These are phyloP conservation scores for Nicator chloris DNA, from an alignment of 2,113 vertebrate genomes.

Conservation along the genomic window DNA sequence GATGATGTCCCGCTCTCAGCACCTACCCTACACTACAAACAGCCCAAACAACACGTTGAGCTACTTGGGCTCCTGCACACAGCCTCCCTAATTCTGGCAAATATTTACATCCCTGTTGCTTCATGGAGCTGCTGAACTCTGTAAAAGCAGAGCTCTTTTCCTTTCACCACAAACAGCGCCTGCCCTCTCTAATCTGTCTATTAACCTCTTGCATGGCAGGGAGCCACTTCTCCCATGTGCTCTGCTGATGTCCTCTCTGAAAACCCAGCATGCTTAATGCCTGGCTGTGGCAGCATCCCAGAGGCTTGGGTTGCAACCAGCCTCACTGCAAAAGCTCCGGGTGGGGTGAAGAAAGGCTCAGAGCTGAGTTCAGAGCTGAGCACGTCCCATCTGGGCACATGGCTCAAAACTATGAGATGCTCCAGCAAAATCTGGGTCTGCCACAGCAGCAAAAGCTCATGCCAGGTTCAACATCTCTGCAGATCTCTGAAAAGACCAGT, in stretches of 20 bases:
- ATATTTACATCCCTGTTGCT: not conserved
- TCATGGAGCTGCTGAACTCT: conserved; percentile 7
- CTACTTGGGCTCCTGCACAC: not conserved
- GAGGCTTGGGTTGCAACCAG: not conserved
- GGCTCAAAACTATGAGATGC: rapidly evolving
- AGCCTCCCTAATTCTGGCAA: conserved; percentile 16
- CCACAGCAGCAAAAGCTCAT: not conserved
- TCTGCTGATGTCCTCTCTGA: not conserved
- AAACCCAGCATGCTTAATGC: not conserved
- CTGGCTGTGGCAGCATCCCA: not conserved
- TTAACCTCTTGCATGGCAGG: conserved; percentile 37
- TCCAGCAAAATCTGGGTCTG: not conserved
- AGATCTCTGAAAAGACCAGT: not conserved
- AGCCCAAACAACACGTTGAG: rapidly evolving
- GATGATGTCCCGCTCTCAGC: not conserved
- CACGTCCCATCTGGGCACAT: rapidly evolving
- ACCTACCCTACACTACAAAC: rapidly evolving
- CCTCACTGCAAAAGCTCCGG: not conserved
- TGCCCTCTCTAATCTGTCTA: conserved; percentile 51
- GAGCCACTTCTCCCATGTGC: conserved; percentile 27
- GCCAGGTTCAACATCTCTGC: not conserved
- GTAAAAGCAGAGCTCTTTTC: not conserved
- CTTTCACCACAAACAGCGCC: not conserved
- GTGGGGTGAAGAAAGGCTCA: not conserved
- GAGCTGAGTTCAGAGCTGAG: not conserved